phyloP scores from a whole-genome alignment of 2,113 vertebrate species.

The Sus scrofa region T2T-Sscrofa CM000823.6:2207501-2208000 shows the following conservation, averaged over 20 bases:
- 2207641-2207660: background rate
- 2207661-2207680: background rate
- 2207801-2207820: background rate
- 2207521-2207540: background rate
- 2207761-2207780: accelerated
- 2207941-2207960: background rate
- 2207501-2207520: background rate
- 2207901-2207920: background rate
- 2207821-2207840: background rate
- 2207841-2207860: background rate
- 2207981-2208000: background rate
- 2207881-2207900: background rate
- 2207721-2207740: background rate
- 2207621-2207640: background rate
- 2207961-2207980: background rate
- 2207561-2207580: background rate
- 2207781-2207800: background rate
- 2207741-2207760: no score
- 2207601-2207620: no score
- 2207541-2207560: background rate
- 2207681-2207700: no score
- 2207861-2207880: background rate
- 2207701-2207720: no score
- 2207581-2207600: background rate
- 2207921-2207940: background rate